A percentile compares a stretch with the other conserved stretches of the same genome.
phyloP scores from a whole-genome alignment of 2,113 vertebrate genomes.

The Porphyrio hochstetteri region DNA sequence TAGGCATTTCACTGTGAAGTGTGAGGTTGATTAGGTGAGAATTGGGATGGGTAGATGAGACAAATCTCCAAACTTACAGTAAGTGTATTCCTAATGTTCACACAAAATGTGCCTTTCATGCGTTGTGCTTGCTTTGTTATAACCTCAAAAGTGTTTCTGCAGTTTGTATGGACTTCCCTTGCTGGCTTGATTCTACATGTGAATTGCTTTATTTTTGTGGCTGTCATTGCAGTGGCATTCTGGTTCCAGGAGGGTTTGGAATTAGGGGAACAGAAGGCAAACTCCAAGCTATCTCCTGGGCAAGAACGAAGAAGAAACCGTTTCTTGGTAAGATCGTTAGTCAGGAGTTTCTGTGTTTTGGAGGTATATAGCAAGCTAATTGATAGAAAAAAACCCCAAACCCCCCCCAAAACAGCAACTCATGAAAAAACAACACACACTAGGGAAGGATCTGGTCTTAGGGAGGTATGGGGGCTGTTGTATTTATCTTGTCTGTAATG shows the following conservation, averaged over 20 bases:
- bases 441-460: background rate
- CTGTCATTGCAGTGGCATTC: slow-evolving; percentile 75
- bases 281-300: slow-evolving; percentile 82
- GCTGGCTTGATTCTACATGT: background rate
- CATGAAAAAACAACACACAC: background rate
- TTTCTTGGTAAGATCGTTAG: slow-evolving; percentile 77
- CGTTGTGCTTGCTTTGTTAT: background rate
- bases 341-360: background rate
- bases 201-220: background rate
- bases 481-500: background rate
- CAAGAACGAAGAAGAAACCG: slow-evolving; percentile 80
- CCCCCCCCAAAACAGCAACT: too few relatives aligned
- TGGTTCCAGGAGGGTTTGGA: slow-evolving; percentile 83
- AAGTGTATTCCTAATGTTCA: background rate
- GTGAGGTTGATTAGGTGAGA: background rate
- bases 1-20: background rate
- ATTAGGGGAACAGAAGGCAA: slow-evolving; percentile 80
- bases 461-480: background rate
- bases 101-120: background rate
- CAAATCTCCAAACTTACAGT: background rate
- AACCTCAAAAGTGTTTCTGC: background rate
- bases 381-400: background rate
- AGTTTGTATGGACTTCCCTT: background rate
- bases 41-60: background rate
- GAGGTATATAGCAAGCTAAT: background rate